A percentile compares a stretch with the other conserved stretches of the same genome.
Evolutionary conservation across 1,140 invertebrate species (phyloP).

Genomic region (Temnothorax nylanderi): DNA sequence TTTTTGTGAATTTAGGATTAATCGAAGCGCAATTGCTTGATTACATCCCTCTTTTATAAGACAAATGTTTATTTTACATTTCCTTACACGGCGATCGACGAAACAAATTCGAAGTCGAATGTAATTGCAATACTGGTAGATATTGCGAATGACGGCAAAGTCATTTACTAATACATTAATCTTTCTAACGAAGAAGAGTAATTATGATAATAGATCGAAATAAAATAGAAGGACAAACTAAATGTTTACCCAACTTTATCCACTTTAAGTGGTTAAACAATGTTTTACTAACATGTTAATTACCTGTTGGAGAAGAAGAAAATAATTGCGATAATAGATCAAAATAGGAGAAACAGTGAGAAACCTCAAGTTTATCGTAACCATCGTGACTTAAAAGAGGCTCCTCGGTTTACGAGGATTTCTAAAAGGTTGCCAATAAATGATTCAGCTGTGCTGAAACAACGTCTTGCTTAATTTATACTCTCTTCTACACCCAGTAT

Average conservation of each 20-base stretch:
- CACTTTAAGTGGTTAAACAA: not conserved
- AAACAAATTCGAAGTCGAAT: slow-evolving; percentile 26
- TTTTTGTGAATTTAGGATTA: slow-evolving; percentile 16
- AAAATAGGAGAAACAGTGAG: slow-evolving; percentile 13
- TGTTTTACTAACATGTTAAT: not conserved
- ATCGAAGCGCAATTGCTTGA: not conserved
- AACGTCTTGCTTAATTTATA: slow-evolving; percentile 12
- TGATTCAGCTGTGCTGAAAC: slow-evolving; percentile 40
- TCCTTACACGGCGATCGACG: not conserved
- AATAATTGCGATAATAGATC: slow-evolving; percentile 44
- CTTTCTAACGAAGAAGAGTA: not conserved
- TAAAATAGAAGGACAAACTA: slow-evolving; percentile 17
- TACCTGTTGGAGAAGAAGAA: slow-evolving; percentile 15
- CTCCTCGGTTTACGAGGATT: slow-evolving; percentile 23
- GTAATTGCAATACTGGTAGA: slow-evolving; percentile 18
- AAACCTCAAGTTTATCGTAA: slow-evolving; percentile 28
- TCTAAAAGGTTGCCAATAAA: slow-evolving; percentile 65
- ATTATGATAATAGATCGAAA: not conserved
- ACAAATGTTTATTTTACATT: slow-evolving; percentile 1
- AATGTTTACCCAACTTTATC: not conserved
- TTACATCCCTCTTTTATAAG: slow-evolving; percentile 2
- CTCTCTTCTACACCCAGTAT: not conserved
- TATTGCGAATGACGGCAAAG: not conserved
- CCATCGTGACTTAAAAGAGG: slow-evolving; percentile 2
- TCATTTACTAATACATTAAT: slow-evolving; percentile 25